Percentiles rank a stretch among this genome's conserved stretches.
These are phyloP conservation scores for Corapipo altera DNA, from an alignment of 2,113 vertebrate genomes.

Conservation along the genomic window DNA sequence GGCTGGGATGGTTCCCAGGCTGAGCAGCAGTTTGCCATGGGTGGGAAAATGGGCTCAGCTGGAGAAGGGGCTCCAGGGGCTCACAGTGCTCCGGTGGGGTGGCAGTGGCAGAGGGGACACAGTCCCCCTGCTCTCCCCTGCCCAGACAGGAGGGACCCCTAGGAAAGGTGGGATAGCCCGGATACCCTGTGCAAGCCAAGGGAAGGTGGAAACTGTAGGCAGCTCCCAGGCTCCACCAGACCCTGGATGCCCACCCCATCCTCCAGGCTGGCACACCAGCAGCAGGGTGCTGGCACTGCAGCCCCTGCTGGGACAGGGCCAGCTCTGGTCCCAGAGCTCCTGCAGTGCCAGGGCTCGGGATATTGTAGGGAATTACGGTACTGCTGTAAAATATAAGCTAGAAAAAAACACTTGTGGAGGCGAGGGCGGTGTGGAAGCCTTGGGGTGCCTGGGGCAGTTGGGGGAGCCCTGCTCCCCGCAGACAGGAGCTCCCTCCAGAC, in stretches of 20 bases:
- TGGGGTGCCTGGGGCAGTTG: neutral
- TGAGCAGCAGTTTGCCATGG: neutral
- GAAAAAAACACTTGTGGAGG: neutral
- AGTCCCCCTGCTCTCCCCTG: neutral
- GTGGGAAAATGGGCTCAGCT: neutral
- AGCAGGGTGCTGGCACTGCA: neutral
- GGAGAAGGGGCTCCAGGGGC: neutral
- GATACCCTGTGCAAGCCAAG: accelerated
- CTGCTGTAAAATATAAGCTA: constrained; percentile 42
- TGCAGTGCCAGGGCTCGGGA: neutral
- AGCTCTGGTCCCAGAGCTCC: neutral
- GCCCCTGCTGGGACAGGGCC: neutral
- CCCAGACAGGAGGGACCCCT: accelerated
- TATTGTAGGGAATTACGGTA: neutral
- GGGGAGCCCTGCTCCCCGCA: neutral
- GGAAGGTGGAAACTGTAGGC: accelerated
- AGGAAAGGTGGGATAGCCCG: neutral
- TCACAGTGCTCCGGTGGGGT: neutral
- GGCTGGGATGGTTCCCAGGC: neutral
- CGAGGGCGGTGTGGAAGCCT: neutral
- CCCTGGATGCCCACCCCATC: accelerated
- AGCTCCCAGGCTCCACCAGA: neutral
- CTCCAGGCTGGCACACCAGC: neutral
- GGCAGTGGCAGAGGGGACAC: neutral
- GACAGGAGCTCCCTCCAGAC: neutral